These are phyloP conservation scores for Pharmacophagus antenor DNA, from an alignment of 2,888 invertebrate species.

Conservation along the genomic window DNA sequence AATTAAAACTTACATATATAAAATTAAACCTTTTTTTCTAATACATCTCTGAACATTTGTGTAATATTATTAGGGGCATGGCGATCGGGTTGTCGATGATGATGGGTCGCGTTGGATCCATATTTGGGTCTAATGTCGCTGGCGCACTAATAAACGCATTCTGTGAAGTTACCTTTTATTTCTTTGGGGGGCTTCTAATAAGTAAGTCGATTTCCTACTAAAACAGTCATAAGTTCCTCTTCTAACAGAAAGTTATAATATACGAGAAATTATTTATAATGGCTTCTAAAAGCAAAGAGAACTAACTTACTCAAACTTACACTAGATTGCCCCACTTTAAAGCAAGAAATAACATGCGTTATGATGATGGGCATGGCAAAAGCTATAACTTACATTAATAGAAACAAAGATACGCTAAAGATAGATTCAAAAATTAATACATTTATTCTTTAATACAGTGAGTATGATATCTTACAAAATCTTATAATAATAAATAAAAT, in stretches of 20 bases:
- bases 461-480: too few species aligned
- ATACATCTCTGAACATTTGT: too few species aligned
- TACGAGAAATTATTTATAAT: background rate
- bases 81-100: slow-evolving; percentile 83
- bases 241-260: background rate
- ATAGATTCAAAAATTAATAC: too few species aligned
- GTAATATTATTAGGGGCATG: slow-evolving; percentile 74
- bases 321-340: too few species aligned
- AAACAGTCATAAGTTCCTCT: background rate
- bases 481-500: background rate
- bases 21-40: background rate
- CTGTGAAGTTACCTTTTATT: slow-evolving; percentile 82
- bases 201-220: slow-evolving; percentile 51
- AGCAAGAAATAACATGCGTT: too few species aligned
- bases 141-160: slow-evolving; percentile 81
- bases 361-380: too few species aligned
- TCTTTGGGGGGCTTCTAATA: slow-evolving; percentile 76
- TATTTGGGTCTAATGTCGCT: slow-evolving; percentile 82
- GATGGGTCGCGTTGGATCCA: slow-evolving; percentile 83
- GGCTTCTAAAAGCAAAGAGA: too few species aligned
- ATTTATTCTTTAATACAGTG: too few species aligned
- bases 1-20: background rate
- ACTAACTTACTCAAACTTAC: too few species aligned
- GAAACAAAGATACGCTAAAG: too few species aligned
- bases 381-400: too few species aligned